Evolutionary conservation across 1,140 invertebrate species (phyloP).

Genomic region (Nomia melanderi): DNA sequence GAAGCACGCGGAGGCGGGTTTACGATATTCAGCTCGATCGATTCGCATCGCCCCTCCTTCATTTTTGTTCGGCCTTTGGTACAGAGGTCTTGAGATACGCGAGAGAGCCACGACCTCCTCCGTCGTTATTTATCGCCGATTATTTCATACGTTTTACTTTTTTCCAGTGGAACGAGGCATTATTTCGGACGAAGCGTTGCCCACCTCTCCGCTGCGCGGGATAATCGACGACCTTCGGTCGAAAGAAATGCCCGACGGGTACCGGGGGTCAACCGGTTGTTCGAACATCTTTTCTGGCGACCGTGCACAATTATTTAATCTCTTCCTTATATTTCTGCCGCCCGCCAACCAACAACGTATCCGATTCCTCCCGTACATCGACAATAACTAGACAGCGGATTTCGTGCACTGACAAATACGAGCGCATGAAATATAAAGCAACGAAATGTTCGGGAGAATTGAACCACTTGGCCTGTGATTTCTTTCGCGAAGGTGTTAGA

Average conservation of each 20-base stretch:
- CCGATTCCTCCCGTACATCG: background rate
- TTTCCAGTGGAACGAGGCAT: slow-evolving; percentile 21
- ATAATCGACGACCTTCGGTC: slow-evolving; percentile 45
- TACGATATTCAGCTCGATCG: slow-evolving; percentile 29
- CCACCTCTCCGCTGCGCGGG: slow-evolving; percentile 5
- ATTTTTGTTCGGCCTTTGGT: slow-evolving; percentile 15
- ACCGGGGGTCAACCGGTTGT: slow-evolving; percentile 17
- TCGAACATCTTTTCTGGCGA: slow-evolving; percentile 13
- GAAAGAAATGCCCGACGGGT: slow-evolving; percentile 27
- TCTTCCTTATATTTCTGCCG: background rate
- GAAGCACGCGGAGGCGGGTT: slow-evolving; percentile 4
- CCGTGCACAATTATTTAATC: slow-evolving; percentile 1
- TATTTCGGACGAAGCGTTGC: slow-evolving; percentile 35
- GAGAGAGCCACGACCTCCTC: background rate
- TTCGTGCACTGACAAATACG: too few relatives aligned
- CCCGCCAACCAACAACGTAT: background rate
- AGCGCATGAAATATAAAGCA: too few relatives aligned
- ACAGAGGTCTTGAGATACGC: background rate
- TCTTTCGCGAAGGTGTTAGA: too few relatives aligned
- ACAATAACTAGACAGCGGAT: too few relatives aligned
- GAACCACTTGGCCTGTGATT: too few relatives aligned
- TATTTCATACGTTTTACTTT: slow-evolving; percentile 46
- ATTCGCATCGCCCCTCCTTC: slow-evolving; percentile 22
- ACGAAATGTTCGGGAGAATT: too few relatives aligned
- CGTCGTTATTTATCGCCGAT: slow-evolving; percentile 52